These are phyloP conservation scores for Ditylenchus dipsaci DNA, from an alignment of 1,140 invertebrate genomes.

Conservation along the genomic window DNA sequence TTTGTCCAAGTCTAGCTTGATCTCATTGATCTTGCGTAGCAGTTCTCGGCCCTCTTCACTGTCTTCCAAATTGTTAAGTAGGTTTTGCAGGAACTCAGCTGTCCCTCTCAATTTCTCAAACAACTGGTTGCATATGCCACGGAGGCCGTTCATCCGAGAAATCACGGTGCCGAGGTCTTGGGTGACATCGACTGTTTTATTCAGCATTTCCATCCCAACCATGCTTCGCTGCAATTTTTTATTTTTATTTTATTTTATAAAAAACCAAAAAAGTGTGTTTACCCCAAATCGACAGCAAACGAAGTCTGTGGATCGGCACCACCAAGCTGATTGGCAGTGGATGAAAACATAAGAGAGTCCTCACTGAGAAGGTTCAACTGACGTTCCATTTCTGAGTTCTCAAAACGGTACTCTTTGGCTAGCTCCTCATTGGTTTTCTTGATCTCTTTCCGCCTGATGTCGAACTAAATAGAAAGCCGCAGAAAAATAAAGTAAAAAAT, in stretches of 20 bases:
- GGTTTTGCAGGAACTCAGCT: neutral
- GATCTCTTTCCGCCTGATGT: neutral
- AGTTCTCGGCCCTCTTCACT: conserved; percentile 1
- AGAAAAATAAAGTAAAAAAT: no score
- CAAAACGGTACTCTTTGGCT: neutral
- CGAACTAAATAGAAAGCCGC: neutral
- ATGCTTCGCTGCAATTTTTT: neutral
- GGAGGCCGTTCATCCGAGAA: neutral
- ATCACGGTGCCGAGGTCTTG: neutral
- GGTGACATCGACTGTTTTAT: neutral
- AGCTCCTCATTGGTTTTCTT: neutral
- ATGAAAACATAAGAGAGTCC: neutral
- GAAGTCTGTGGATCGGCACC: no score
- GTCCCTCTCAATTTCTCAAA: conserved; percentile 2
- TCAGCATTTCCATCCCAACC: neutral
- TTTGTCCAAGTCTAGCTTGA: neutral
- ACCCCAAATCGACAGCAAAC: no score
- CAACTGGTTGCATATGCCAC: neutral
- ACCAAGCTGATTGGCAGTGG: no score
- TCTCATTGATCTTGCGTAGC: neutral
- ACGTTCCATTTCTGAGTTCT: neutral
- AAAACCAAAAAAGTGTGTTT: no score
- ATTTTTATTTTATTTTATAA: no score
- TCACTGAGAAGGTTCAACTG: neutral
- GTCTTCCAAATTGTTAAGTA: neutral